Conservation (phyloP, 2,888 invertebrate species). For the Bhutanitis thaidina region DNA sequence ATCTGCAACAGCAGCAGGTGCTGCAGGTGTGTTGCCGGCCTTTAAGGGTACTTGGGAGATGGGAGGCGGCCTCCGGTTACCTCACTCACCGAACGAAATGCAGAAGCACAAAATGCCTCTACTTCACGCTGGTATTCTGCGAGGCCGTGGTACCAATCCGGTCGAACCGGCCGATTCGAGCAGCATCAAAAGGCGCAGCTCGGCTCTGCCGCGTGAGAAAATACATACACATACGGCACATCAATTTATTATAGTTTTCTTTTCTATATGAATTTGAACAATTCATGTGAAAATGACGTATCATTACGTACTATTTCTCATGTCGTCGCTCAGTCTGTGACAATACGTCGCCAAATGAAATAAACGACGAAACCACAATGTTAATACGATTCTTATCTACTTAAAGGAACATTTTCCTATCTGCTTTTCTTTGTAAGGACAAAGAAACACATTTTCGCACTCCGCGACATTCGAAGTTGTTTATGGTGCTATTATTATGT, state of each 20-base stretch:
- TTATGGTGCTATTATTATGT: slow-evolving; percentile 35
- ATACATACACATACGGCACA: slow-evolving; percentile 7
- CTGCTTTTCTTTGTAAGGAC: slow-evolving; percentile 18
- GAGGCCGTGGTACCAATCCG: too few species aligned
- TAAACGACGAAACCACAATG: slow-evolving; percentile 34
- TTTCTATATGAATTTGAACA: slow-evolving; percentile 19
- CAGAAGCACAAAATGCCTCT: too few species aligned
- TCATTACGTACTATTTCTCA: slow-evolving; percentile 24
- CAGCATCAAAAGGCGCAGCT: too few species aligned
- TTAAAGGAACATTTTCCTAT: slow-evolving; percentile 22
- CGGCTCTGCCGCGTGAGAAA: too few species aligned
- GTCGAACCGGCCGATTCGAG: too few species aligned
- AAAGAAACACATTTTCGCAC: slow-evolving; percentile 34
- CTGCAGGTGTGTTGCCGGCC: too few species aligned
- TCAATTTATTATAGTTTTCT: slow-evolving; percentile 11
- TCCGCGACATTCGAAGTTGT: slow-evolving; percentile 33
- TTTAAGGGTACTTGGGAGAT: too few species aligned
- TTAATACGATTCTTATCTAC: slow-evolving; percentile 36
- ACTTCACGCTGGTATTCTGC: too few species aligned
- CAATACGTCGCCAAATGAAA: slow-evolving; percentile 30
- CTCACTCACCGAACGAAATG: too few species aligned
- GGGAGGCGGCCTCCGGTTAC: too few species aligned
- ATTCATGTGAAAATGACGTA: slow-evolving; percentile 25
- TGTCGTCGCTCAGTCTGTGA: slow-evolving; percentile 22
- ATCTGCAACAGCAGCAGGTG: too few species aligned